Evolutionary conservation across 2,797 vertebrate genomes (phyloP), one percentile per base, ranked within the genome.

Genomic region (Phataginus tricuspis): DNA sequence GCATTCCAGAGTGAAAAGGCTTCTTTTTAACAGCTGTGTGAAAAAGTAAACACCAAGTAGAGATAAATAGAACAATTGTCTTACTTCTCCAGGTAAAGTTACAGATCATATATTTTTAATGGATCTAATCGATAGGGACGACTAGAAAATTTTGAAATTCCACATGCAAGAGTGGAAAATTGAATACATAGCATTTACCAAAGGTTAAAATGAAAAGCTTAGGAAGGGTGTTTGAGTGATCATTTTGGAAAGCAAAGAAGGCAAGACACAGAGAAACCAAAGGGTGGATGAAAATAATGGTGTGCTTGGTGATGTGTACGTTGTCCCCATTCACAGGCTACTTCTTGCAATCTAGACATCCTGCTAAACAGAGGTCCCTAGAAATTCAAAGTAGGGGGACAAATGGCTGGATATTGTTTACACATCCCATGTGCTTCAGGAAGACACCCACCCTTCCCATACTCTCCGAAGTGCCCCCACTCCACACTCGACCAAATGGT

Each of bases 391-490:
- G 2, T 2, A 34, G 25, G 31, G 55, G 57, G 66, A 69, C 29
- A 79, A 93, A 69, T 37, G 86, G 23, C 51, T 95, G 64, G n/a
- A 51, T 84, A 78, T 92, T 96, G 92, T 96, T 96, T 89, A 96
- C 16, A 95, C 37, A 86, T 86, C 75, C 55, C 45, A 49, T 53
- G 13, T 79, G 86, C 85, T 95, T 95, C 95, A 96, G 96, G 96
- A 96, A 96, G 96, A 96, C 96, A 95, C 77, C 85, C 95, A 91
- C 90, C 96, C 95, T 94, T 92, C 88, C 92, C 88, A 94, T 37
- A 79, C 21, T 85, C 55, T 78, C 59, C 42, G 19, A 79, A 91
- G 85, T 51, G 59, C 90, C 91, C 88, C 77, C 55, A 59, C 86
- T 59, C 77, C 9, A n/a, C 19, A 14, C 68, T 89, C 90, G 23